Percentiles rank a stretch among this genome's conserved stretches.
phyloP scores from a whole-genome alignment of 2,888 invertebrate species.

The Zeuzera pyrina region DNA sequence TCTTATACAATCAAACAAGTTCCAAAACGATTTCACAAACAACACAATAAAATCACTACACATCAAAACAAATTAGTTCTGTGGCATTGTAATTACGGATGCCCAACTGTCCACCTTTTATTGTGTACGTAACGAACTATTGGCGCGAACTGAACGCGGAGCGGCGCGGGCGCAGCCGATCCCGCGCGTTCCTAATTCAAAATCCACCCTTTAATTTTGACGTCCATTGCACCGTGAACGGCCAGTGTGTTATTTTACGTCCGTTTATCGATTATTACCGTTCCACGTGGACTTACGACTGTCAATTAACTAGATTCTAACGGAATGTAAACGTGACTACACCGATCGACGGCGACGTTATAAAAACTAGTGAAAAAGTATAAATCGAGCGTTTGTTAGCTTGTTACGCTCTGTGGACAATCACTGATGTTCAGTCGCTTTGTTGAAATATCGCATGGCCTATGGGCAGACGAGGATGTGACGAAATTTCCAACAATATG shows the following conservation, averaged over 20 bases:
- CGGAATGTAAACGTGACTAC: slow-evolving; percentile 2
- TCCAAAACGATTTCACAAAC: no score
- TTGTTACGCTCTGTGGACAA: slow-evolving; percentile 16
- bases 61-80: no score
- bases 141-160: neutral
- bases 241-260: no score
- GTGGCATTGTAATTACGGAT: no score
- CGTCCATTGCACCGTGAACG: slow-evolving; percentile 25
- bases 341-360: neutral
- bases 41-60: no score
- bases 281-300: neutral
- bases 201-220: slow-evolving; percentile 27
- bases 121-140: neutral
- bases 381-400: slow-evolving; percentile 1
- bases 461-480: slow-evolving; percentile 28
- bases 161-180: no score
- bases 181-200: no score
- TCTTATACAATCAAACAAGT: no score
- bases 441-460: slow-evolving; percentile 18
- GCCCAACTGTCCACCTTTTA: no score
- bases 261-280: slow-evolving; percentile 5
- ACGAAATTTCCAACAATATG: slow-evolving; percentile 23
- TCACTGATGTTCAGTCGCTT: slow-evolving; percentile 15
- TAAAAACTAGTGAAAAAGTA: no score
- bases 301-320: slow-evolving; percentile 4